phyloP scores from a whole-genome alignment of 2,797 vertebrate species.

The Dendrocincla tyrannina region DNA sequence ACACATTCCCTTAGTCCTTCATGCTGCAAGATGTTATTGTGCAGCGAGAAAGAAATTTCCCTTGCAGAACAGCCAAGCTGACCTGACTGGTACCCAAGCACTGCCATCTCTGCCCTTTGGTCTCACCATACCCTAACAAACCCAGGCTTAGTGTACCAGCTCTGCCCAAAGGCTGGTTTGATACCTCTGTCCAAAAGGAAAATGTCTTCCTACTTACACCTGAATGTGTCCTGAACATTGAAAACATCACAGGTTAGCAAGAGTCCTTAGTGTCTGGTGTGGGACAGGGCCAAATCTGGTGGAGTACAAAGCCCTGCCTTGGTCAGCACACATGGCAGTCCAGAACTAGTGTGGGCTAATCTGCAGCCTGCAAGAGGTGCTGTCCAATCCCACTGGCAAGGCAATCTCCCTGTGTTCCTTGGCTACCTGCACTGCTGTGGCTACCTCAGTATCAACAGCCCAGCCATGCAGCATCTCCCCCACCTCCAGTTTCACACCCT shows the following conservation, averaged over 20 bases:
- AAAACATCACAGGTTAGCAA: not conserved
- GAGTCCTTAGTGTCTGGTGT: not conserved
- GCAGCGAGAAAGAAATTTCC: not conserved
- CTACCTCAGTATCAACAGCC: not conserved
- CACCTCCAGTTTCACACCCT: not conserved
- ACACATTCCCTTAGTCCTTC: not conserved
- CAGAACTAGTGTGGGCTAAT: not conserved
- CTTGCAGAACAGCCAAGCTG: not conserved
- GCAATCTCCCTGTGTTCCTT: not conserved
- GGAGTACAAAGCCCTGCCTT: not conserved
- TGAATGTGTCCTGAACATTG: not conserved
- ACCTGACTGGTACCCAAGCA: not conserved
- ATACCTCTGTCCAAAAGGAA: not conserved
- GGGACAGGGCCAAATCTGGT: not conserved
- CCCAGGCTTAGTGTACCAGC: not conserved
- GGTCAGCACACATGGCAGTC: not conserved
- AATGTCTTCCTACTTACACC: not conserved
- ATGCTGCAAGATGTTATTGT: not conserved
- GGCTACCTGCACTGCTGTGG: not conserved
- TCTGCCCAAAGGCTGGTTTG: not conserved
- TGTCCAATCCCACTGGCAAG: not conserved
- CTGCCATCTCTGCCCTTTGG: not conserved
- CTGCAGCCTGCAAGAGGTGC: not conserved
- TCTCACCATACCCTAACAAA: not conserved
- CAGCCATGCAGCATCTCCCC: not conserved